Conservation (phyloP, 2,888 invertebrate species). For the Pogonocherus hispidulus region DNA sequence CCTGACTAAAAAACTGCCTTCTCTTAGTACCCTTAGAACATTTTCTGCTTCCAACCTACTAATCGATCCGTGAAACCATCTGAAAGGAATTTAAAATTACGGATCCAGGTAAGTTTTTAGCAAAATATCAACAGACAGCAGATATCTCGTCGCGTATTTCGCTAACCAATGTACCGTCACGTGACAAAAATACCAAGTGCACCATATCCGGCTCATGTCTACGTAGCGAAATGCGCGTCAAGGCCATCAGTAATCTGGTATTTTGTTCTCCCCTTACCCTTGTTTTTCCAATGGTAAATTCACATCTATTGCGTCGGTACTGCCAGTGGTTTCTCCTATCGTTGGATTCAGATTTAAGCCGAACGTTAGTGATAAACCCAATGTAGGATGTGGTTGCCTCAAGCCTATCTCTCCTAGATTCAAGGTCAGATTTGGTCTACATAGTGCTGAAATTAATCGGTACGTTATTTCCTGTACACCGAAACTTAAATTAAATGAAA, state of each 20-base stretch:
- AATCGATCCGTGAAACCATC: conserved; percentile 97
- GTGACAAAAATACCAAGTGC: too few species aligned
- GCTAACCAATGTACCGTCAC: too few species aligned
- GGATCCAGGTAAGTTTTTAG: neutral
- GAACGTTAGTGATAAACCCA: conserved; percentile 64
- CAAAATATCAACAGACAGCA: too few species aligned
- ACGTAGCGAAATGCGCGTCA: too few species aligned
- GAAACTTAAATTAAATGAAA: too few species aligned
- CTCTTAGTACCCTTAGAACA: conserved; percentile 84
- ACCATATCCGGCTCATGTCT: too few species aligned
- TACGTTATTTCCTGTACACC: neutral
- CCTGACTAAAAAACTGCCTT: conserved; percentile 95
- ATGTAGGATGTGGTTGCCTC: conserved; percentile 66
- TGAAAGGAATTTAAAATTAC: conserved; percentile 59
- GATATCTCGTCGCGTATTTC: too few species aligned
- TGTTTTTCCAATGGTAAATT: conserved; percentile 88
- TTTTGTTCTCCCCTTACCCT: conserved; percentile 76
- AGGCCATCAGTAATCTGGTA: too few species aligned
- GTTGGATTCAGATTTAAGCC: conserved; percentile 69
- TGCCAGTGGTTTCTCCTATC: conserved; percentile 70
- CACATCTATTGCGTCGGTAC: conserved; percentile 84
- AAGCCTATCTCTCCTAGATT: conserved; percentile 76
- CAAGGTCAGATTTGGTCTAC: conserved; percentile 78
- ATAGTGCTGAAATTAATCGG: conserved; percentile 34
- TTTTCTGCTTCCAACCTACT: conserved; percentile 93